A percentile compares a stretch with the other conserved stretches of the same genome.
These are phyloP conservation scores for Delphinus delphis DNA, from an alignment of 2,113 vertebrate genomes.

Conservation along the genomic window DNA sequence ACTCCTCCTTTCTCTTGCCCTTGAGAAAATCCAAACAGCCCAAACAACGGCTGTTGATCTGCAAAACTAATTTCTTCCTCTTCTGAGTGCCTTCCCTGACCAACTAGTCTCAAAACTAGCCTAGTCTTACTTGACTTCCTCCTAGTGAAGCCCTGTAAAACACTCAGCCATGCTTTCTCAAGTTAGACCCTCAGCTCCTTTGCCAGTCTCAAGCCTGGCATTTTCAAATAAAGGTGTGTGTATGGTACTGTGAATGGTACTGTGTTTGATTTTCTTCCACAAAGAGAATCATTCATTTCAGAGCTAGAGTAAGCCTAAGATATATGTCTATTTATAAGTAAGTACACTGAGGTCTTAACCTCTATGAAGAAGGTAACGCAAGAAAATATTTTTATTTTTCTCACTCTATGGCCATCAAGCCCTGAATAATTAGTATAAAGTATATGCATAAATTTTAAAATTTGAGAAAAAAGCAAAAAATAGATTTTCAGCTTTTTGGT, in stretches of 20 bases:
- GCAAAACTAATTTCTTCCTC: neutral
- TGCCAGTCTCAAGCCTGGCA: neutral
- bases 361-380: neutral
- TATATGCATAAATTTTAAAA: neutral
- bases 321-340: neutral
- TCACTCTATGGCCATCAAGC: neutral
- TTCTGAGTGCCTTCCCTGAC: neutral
- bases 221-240: neutral
- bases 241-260: neutral
- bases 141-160: neutral
- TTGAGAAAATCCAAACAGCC: neutral
- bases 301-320: neutral
- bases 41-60: neutral
- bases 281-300: neutral
- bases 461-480: neutral
- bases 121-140: neutral
- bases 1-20: neutral
- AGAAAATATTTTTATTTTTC: neutral
- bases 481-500: neutral
- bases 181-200: neutral
- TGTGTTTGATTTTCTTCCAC: neutral
- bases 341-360: neutral
- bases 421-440: neutral
- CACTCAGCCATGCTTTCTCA: neutral
- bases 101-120: neutral